Percentiles rank a stretch among this genome's conserved stretches.
Conservation (phyloP, 2,113 vertebrate species). For the Sinocyclocheilus anophthalmus region DNA sequence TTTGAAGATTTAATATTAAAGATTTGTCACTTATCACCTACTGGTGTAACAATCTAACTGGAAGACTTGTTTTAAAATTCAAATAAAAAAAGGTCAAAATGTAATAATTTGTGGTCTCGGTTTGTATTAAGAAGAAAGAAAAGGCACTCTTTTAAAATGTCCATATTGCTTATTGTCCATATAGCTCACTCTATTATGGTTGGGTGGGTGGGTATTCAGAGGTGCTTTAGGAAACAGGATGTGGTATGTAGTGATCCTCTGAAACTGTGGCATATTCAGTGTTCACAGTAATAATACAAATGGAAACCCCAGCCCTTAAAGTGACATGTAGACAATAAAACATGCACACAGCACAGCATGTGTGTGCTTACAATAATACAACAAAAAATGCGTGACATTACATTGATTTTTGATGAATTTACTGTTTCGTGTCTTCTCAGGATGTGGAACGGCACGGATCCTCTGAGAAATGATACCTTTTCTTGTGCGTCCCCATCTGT, state of each 20-base stretch:
- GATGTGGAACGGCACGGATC: constrained; percentile 67
- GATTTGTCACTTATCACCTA: no score
- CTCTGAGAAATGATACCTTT: constrained; percentile 66
- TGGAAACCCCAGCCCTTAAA: not conserved
- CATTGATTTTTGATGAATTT: not conserved
- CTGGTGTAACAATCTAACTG: no score
- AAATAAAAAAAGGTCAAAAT: not conserved
- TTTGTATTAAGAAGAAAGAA: not conserved
- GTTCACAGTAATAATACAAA: not conserved
- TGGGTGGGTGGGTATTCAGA: not conserved
- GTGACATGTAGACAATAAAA: not conserved
- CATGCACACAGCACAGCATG: not conserved
- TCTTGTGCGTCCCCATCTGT: constrained; percentile 82
- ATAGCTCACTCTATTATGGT: no score
- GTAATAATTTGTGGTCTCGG: not conserved
- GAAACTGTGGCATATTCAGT: not conserved
- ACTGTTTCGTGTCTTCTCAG: constrained; percentile 46
- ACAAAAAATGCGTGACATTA: not conserved
- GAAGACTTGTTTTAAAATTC: no score
- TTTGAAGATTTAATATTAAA: no score
- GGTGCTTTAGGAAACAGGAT: not conserved
- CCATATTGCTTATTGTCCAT: not conserved
- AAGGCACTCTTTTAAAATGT: not conserved
- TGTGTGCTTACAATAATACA: not conserved
- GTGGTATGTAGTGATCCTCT: not conserved